Base-by-base conservation (phyloP, 2,113 vertebrate genomes). In the Ahaetulla prasina region DNA sequence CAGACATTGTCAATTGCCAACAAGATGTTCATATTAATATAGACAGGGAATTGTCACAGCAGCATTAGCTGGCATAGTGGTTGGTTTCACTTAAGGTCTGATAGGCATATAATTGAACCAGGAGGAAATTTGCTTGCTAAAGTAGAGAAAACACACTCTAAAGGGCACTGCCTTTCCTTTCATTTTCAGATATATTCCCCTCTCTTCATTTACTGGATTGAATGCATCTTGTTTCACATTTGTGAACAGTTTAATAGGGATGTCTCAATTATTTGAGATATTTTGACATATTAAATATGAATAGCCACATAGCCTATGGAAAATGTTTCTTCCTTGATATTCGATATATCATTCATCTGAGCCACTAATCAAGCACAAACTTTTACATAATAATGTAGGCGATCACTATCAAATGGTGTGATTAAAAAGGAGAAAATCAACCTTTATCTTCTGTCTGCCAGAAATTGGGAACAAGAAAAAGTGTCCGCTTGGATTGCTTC, bases 91-190 rank as follows among this genome's bases (percentile, higher is more conserved):
- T 4, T 91, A 92, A 92, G 39, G 63, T 47, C 88, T 93, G 50
- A 9, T 30, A 95, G 91, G 52, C 2, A 35, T 2, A 2, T 14
- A 68, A 88, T 12, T 93, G 80, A 93, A 84, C 8, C 91, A 43
- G 84, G 11, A 85, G 63, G 23, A 88, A n/a, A 85, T 74, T 91
- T 94, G 22, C 74, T 91, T 88, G 52, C 23, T 52, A 90, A 90
- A 5, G 6, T 80, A 92, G 88, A 85, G 91, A 93, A 92, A 93
- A 80, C 27, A 49, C 52, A 85, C 68, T 85, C 93, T 27, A 89
- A 1, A 68, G 1, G 1, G 45, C 27, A 55, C 3, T 1, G 20
- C 47, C 84, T 0, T 27, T 54, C 0, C 23, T 90, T 92, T 93
- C 54, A 88, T 23, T 30, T 86, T 93, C 84, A 47, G 0, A 45